Base-by-base conservation (phyloP, 2,888 invertebrate species). In the Parnassius mnemosyne region DNA sequence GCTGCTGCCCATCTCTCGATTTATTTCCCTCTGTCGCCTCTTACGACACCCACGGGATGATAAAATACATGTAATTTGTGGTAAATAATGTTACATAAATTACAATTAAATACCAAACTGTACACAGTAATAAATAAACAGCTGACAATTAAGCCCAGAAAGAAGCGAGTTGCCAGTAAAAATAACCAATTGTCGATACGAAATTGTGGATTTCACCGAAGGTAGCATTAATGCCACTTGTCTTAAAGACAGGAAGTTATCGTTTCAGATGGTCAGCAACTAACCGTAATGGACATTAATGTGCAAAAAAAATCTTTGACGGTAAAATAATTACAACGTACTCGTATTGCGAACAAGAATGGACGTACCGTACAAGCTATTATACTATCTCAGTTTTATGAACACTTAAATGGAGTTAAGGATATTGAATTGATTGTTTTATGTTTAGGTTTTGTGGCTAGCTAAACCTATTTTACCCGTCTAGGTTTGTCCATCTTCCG, bases 191-290 rank as follows among this genome's bases (percentile, higher is more conserved):
- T 13, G 13, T 13, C 12, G 53, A 41, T 16, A 49, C 34, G 44
- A 53, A 62, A 53, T 20, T 16, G n/a, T 53, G 43, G 53, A 49
- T 50, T 25, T 13, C 53, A 57, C 42, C 43, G 57, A 57, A 51
- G 50, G 49, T 10, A 11, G 10, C 43, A 49, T 57, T 53, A 62
- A 62, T 62, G 57, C 54, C 57, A 58, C 50, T 54, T 57, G 57
- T n/a, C 10, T 5, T 49, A 49, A 41, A 51, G 46, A 61, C 16
- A 52, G 46, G 61, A 61, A 52, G 16, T 42, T 11, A 5, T 56
- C n/a, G 12, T 16, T 41, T 5, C 13, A 49, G 13, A 47, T 42
- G 56, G 34, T 1, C 46, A 16, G 10, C 43, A 55, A 50, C 53
- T 41, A 52, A 44, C 51, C 16, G 13, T 34, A 34, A 46, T 20